These are phyloP conservation scores for Girardinichthys multiradiatus DNA, from an alignment of 2,113 vertebrate species.

Conservation along the genomic window DNA sequence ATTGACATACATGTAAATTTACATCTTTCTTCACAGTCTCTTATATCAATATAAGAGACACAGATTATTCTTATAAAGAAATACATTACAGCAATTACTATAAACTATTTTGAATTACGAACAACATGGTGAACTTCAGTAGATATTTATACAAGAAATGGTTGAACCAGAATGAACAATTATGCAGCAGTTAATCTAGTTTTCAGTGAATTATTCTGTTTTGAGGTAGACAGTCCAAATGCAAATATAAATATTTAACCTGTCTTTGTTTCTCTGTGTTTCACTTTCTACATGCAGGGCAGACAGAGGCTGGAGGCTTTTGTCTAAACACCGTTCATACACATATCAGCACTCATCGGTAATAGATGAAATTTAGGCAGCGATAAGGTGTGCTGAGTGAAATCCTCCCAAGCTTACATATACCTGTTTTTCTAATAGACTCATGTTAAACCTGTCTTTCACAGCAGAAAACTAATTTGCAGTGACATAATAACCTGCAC, in stretches of 20 bases:
- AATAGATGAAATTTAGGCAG: constrained; percentile 20
- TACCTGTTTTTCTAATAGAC: constrained; percentile 1
- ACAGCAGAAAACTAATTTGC: not conserved
- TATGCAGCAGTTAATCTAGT: too few species aligned
- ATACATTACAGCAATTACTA: too few species aligned
- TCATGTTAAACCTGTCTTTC: constrained; percentile 2
- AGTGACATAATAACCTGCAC: constrained; percentile 8
- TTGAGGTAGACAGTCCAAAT: not conserved
- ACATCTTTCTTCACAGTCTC: too few species aligned
- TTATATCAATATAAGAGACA: too few species aligned
- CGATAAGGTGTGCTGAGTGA: constrained; percentile 28
- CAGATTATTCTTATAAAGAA: too few species aligned
- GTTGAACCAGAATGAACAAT: too few species aligned
- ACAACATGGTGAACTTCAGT: too few species aligned
- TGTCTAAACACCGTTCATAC: constrained; percentile 7
- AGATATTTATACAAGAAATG: too few species aligned
- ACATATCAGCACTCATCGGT: constrained; percentile 22
- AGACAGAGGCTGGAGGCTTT: not conserved
- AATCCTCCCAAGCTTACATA: constrained; percentile 6
- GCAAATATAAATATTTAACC: not conserved
- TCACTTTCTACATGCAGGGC: constrained; percentile 29
- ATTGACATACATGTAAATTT: too few species aligned
- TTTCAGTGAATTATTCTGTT: too few species aligned
- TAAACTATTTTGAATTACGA: too few species aligned
- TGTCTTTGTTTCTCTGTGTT: not conserved